Evolutionary conservation across 2,888 invertebrate species (phyloP).

Genomic region (Noctua pronuba): DNA sequence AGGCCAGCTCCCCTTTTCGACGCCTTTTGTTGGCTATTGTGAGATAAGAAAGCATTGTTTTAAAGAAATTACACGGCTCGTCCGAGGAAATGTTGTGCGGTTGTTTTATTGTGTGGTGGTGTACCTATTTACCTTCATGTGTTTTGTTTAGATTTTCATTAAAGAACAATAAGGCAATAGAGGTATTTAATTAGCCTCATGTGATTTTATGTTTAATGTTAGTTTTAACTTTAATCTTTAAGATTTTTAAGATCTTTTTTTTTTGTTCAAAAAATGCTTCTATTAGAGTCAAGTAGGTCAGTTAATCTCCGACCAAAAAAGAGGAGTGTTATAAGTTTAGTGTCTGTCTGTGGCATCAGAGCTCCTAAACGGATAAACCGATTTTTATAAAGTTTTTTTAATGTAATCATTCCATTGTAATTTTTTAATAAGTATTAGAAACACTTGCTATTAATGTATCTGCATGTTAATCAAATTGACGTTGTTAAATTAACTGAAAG

Average conservation of each 20-base stretch:
- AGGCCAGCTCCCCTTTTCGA: conserved; percentile 69
- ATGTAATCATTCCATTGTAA: neutral
- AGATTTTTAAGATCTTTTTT: neutral
- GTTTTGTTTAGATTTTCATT: conserved; percentile 40
- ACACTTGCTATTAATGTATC: neutral
- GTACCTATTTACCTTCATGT: conserved; percentile 31
- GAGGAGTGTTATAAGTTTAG: too few species aligned
- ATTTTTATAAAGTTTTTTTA: too few species aligned
- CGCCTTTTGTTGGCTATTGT: conserved; percentile 74
- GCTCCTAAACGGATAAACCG: too few species aligned
- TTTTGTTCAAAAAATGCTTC: too few species aligned
- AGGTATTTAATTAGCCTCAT: neutral
- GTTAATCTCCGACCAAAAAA: too few species aligned
- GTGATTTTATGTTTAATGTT: neutral
- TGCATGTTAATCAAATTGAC: neutral
- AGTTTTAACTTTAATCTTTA: neutral
- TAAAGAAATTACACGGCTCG: conserved; percentile 70
- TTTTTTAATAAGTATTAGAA: neutral
- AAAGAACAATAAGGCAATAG: conserved; percentile 1
- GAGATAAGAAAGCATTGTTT: conserved; percentile 77
- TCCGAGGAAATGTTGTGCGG: conserved; percentile 68
- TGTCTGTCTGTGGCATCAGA: too few species aligned
- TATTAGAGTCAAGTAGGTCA: too few species aligned
- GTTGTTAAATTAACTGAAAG: neutral
- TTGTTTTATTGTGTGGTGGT: conserved; percentile 51